Conservation (phyloP, 1,140 invertebrate genomes). For the Nebria ingens region DNA sequence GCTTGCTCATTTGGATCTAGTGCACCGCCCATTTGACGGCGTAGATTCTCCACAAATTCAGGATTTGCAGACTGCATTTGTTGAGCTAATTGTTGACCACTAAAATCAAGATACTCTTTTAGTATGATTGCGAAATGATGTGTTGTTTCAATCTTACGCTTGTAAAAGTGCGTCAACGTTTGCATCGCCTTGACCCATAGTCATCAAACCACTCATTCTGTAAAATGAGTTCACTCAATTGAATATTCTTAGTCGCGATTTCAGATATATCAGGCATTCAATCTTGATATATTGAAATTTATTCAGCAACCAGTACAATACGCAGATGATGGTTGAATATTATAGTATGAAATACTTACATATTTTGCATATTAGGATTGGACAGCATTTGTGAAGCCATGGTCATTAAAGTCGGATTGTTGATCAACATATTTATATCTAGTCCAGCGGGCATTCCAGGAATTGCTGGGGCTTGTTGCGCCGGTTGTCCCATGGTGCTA, state of each 20-base stretch:
- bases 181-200: slow-evolving; percentile 22
- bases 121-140: slow-evolving; percentile 15
- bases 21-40: slow-evolving; percentile 40
- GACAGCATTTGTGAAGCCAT: slow-evolving; percentile 70
- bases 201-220: slow-evolving; percentile 34
- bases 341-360: slow-evolving; percentile 36
- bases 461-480: not conserved
- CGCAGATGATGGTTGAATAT: too few species aligned
- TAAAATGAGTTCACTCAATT: too few species aligned
- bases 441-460: slow-evolving; percentile 19
- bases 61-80: slow-evolving; percentile 58
- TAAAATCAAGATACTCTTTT: too few species aligned
- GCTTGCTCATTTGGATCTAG: slow-evolving; percentile 20
- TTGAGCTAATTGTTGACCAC: slow-evolving; percentile 54
- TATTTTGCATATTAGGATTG: slow-evolving; percentile 65
- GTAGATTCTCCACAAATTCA: slow-evolving; percentile 52
- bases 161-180: slow-evolving; percentile 39
- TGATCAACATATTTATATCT: slow-evolving; percentile 52
- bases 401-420: slow-evolving; percentile 63
- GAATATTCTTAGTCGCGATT: too few species aligned
- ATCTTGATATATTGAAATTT: too few species aligned
- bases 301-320: too few species aligned
- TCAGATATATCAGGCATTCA: too few species aligned
- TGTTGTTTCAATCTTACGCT: slow-evolving; percentile 34
- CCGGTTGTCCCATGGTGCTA: too few species aligned